Evolutionary conservation across 2,888 invertebrate genomes (phyloP).

Genomic region (Drosophila cyrtoloma): DNA sequence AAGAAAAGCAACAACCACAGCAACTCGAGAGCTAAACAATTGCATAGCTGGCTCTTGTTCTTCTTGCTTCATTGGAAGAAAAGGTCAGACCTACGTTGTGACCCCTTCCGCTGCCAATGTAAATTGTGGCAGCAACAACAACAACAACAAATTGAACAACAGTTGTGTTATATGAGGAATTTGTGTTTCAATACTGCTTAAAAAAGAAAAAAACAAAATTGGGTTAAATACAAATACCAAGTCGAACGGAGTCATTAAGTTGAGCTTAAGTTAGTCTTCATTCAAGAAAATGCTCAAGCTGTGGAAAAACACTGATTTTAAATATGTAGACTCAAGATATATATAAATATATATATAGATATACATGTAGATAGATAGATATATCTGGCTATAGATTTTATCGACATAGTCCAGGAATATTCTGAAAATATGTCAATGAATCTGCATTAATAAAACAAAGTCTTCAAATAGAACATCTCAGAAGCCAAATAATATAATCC

Average conservation of each 20-base stretch:
- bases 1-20: constrained; percentile 16
- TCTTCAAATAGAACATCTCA: too few relatives aligned
- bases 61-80: constrained; percentile 50
- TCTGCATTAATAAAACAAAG: too few relatives aligned
- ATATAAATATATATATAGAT: background rate
- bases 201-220: background rate
- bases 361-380: background rate
- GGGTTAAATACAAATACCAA: background rate
- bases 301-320: background rate
- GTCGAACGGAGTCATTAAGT: background rate
- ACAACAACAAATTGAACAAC: constrained; percentile 19
- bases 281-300: background rate
- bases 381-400: background rate
- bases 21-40: constrained; percentile 26
- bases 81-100: constrained; percentile 68
- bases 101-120: constrained; percentile 50
- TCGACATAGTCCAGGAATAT: background rate
- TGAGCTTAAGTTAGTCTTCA: background rate
- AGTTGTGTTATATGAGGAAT: constrained; percentile 20
- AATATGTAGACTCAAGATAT: background rate
- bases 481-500: too few relatives aligned
- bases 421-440: background rate
- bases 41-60: constrained; percentile 23
- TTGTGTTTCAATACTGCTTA: constrained; percentile 7
- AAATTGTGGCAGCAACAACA: constrained; percentile 30